Base-by-base conservation (phyloP, 2,797 vertebrate species). In the Saxicola maurus region DNA sequence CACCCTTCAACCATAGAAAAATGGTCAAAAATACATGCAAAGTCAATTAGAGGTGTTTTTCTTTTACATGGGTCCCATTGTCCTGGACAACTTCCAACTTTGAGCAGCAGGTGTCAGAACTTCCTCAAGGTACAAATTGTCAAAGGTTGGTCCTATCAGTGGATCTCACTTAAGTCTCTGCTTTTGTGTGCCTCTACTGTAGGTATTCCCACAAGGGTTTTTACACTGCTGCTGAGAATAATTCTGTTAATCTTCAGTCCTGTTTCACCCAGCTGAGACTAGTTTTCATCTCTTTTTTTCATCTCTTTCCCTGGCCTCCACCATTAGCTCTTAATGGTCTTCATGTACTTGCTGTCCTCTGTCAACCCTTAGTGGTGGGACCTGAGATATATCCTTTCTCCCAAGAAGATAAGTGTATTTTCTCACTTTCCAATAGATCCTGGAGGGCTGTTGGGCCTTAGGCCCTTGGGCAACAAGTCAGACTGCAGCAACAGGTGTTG, bases 391-490 rank as follows among this genome's bases (percentile, higher is more conserved):
- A 43, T 27, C 17, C 7, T 20, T 48, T 72, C 25, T 64, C 3
- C 23, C 17, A 23, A 16, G 21, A 65, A 77, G 9, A 10, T 15
- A 48, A 23, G 3, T 27, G 20, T 30, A 43, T 61, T 74, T 83
- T 38, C 8, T 93, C 17, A 38, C 6, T 78, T 72, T 72, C 4
- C 13, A 30, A 6, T 13, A 57, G 11, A 13, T 16, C 31, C 10
- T 27, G 33, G 21, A 66, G 8, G 15, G 4, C 24, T 69, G 2
- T 6, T 62, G 18, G 17, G 4, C 30, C 13, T 38, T 46, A 35
- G 12, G 6, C 13, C 13, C 16, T 55, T 62, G 48, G 53, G 43
- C 0, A 0, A 33, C 17, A 67, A 59, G 18, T 4, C 53, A 16
- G 4, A 15, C 20, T 75, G 46, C 25, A 56, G 24, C 14, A 60